These are phyloP conservation scores for Chelonia mydas DNA, from an alignment of 2,797 vertebrate species.

Conservation along the genomic window DNA sequence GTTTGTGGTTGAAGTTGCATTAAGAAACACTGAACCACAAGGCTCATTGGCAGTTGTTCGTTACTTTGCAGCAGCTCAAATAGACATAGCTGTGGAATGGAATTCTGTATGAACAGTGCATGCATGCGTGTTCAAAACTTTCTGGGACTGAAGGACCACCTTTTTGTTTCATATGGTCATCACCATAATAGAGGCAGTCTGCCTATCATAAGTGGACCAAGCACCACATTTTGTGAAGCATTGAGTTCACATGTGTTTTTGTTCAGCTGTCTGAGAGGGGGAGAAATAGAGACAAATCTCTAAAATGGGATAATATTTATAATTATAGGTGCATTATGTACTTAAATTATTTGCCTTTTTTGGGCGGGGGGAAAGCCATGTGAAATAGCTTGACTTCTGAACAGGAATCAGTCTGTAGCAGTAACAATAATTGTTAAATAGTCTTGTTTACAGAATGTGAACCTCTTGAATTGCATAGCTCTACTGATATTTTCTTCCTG, in stretches of 20 bases:
- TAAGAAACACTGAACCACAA: background rate
- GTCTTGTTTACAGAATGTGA: constrained; percentile 1
- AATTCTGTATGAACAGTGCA: background rate
- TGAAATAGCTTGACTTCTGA: constrained; percentile 28
- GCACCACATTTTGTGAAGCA: background rate
- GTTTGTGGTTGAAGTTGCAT: background rate
- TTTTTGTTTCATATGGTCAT: background rate
- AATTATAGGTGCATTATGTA: constrained; percentile 64
- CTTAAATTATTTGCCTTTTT: constrained; percentile 57
- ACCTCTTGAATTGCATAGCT: background rate
- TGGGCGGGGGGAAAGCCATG: background rate
- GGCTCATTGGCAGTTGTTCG: background rate
- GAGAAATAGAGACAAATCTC: constrained; percentile 33
- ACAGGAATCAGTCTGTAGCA: constrained; percentile 22
- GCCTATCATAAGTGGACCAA: accelerated
- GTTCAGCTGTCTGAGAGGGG: background rate
- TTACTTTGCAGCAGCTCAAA: background rate
- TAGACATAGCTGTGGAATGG: background rate
- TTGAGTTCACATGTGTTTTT: background rate
- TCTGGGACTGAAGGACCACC: background rate
- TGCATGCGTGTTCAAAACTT: background rate
- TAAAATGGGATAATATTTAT: constrained; percentile 60
- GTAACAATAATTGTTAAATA: background rate
- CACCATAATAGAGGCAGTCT: background rate
- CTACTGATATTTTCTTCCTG: constrained; percentile 39